Evolutionary conservation across 2,888 invertebrate species (phyloP), one percentile per base, ranked within the genome.

Genomic region (Apantesis nais): DNA sequence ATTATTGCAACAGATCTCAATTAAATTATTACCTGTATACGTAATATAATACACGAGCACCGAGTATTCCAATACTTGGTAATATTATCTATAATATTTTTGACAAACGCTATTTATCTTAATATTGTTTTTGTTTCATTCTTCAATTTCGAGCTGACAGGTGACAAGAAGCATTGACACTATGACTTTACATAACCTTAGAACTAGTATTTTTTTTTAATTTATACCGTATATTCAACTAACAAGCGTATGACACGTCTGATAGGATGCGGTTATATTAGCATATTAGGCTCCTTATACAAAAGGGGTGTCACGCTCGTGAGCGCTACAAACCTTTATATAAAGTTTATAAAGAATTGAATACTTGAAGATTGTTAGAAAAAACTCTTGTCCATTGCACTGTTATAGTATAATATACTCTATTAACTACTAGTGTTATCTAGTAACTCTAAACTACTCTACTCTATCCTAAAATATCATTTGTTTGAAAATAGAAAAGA

Each of bases 1-100:
- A 75, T 81, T 78, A 78, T 81, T 80, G 69, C 81, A 77, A 78
- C 81, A 82, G 77, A 78, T 76, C 74, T 71, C 73, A 65, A 76
- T 71, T 69, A 75, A 82, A 83, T 82, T 76, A 82, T 80, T 73
- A 72, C 78, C 67, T 73, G 62, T 78, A 75, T 72, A 70, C 74
- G 71, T 78, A 71, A 82, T 75, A 71, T 68, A 52, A 65, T 72
- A 68, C 63, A 44, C 44, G 65, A 44, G 66, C 55, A 66, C 52
- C 37, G 22, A 52, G 39, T 25, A n/a, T 37, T 65, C 29, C 55
- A 55, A 34, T n/a, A n/a, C n/a, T n/a, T n/a, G n/a, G n/a, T n/a
- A n/a, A n/a, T n/a, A n/a, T n/a, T n/a, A n/a, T n/a, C n/a, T n/a
- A n/a, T n/a, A 31, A 62, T 62, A 58, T 66, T 14, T 41, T 25